Percentiles rank a stretch among this genome's conserved stretches.
Conservation (phyloP, 2,888 invertebrate genomes). For the Cheilosia urbana region DNA sequence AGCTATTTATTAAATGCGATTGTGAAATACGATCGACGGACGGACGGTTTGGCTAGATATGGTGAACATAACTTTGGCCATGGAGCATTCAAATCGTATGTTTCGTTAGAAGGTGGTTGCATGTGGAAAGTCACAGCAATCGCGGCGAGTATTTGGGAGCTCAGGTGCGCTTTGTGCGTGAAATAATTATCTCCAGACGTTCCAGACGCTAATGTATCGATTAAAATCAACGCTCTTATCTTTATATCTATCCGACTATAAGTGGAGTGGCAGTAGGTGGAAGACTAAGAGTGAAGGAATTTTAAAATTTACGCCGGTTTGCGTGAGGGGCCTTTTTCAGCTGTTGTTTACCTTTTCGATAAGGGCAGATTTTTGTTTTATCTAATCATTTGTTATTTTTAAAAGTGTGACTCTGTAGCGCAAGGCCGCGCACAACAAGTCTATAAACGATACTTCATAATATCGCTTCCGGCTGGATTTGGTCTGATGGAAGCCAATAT, state of each 20-base stretch:
- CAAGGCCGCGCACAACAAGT: not conserved
- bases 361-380: not conserved
- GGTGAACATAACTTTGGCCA: not conserved
- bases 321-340: not conserved
- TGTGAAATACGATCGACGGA: slow-evolving; percentile 36
- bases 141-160: slow-evolving; percentile 11
- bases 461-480: not conserved
- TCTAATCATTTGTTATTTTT: slow-evolving; percentile 10
- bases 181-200: not conserved
- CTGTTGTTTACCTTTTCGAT: not conserved
- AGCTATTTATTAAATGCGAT: slow-evolving; percentile 47
- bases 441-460: not conserved
- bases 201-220: not conserved
- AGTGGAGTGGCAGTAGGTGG: not conserved
- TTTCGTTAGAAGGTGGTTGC: not conserved
- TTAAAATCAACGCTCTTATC: not conserved
- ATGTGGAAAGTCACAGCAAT: not conserved
- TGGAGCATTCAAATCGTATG: not conserved
- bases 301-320: not conserved
- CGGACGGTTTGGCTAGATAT: not conserved
- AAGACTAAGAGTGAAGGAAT: not conserved
- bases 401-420: not conserved
- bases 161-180: slow-evolving; percentile 4
- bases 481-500: no score
- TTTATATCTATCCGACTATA: not conserved